Evolutionary conservation across 2,797 vertebrate genomes (phyloP).

Genomic region (Anguilla pacifica): DNA sequence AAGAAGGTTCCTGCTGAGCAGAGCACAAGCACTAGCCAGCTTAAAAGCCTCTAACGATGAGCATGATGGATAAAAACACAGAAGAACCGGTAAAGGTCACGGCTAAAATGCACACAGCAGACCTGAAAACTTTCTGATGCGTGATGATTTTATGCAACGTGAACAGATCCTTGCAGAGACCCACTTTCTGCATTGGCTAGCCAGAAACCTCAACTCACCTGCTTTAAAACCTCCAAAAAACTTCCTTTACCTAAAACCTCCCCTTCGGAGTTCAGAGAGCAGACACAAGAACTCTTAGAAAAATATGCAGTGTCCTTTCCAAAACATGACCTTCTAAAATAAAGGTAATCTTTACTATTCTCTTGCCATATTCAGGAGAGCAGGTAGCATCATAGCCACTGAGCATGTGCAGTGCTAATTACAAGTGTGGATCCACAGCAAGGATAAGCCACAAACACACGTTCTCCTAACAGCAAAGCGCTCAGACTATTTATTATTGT

Average conservation of each 20-base stretch:
- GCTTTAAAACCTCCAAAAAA: too few species aligned
- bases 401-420: background rate
- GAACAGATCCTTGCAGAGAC: background rate
- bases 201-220: too few species aligned
- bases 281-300: background rate
- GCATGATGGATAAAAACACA: background rate
- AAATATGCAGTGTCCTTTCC: background rate
- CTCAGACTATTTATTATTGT: background rate
- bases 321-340: background rate
- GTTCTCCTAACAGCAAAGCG: background rate
- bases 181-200: background rate
- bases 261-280: too few species aligned
- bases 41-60: background rate
- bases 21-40: background rate
- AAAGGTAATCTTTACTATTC: background rate
- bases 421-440: background rate
- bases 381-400: background rate
- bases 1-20: background rate
- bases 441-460: background rate
- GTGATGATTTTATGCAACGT: too few species aligned
- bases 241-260: too few species aligned
- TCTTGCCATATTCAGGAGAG: background rate
- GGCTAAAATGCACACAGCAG: background rate
- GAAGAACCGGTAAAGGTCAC: background rate
- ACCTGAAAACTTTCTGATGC: background rate